These are phyloP conservation scores for Takifugu ocellatus DNA, from an alignment of 2,797 vertebrate species.

Conservation along the genomic window DNA sequence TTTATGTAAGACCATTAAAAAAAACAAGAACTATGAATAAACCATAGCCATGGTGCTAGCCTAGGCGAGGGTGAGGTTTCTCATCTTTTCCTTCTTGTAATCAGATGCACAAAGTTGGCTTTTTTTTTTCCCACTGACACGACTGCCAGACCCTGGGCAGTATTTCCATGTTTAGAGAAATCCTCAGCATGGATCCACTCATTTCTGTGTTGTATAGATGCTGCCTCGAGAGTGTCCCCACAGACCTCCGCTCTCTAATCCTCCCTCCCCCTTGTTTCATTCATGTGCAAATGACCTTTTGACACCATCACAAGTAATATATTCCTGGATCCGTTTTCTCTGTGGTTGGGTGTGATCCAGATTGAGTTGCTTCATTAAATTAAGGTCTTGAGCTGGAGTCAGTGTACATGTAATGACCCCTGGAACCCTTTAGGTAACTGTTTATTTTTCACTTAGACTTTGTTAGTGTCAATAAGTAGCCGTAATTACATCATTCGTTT, in stretches of 20 bases:
- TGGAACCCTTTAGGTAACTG: slow-evolving; percentile 23
- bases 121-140: slow-evolving; percentile 13
- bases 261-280: not conserved
- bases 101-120: not conserved
- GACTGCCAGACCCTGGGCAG: too few species aligned
- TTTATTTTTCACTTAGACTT: slow-evolving; percentile 49
- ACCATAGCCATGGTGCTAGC: slow-evolving; percentile 17
- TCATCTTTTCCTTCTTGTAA: slow-evolving; percentile 7
- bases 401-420: slow-evolving; percentile 32
- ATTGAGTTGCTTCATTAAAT: slow-evolving; percentile 27
- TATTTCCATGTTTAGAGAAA: not conserved
- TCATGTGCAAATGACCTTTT: not conserved
- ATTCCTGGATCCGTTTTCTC: not conserved
- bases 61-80: slow-evolving; percentile 6
- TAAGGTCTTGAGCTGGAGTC: slow-evolving; percentile 14
- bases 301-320: not conserved
- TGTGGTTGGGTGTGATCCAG: slow-evolving; percentile 4
- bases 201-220: not conserved
- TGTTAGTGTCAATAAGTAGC: slow-evolving; percentile 34
- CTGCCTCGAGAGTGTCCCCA: slow-evolving; percentile 4
- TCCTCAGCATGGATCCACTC: not conserved
- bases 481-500: slow-evolving; percentile 30
- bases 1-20: slow-evolving; percentile 19
- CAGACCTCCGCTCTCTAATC: not conserved
- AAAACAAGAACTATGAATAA: slow-evolving; percentile 16